Base-by-base conservation (phyloP, 2,797 vertebrate genomes). In the Microctenopoma steveboyesi region DNA sequence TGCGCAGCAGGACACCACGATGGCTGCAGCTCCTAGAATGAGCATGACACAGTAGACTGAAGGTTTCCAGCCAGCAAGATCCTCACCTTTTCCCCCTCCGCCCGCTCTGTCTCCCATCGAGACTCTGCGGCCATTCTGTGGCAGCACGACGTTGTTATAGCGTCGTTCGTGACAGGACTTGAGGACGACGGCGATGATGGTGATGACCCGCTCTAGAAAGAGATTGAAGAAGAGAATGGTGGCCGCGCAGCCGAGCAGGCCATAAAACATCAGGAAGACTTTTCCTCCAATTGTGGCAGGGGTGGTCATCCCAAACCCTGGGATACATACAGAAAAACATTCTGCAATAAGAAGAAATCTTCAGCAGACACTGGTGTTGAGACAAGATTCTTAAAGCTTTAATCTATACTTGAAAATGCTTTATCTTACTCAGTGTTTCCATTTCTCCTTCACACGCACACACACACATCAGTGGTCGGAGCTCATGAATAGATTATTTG, bases 221-320 rank as follows among this genome's bases (percentile, higher is more conserved):
- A 98, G 94, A 91, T 97, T 99, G 89, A 98, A 98, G 92, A 98
- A 98, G 76, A 98, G 85, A 89, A 98, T 97, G 84, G 96, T 97
- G 78, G 96, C 95, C 0, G 97, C 95, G 1, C 97, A 98, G 67
- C 97, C 97, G 1, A 99, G 85, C 50, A 98, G 95, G 55, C 97
- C 97, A 0, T 97, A 98, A 82, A 98, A 96, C 88, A 98, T 98
- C 74, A 98, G 94, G 87, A 98, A 98, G 82, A 96, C 89, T 86
- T 97, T 98, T 3, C 97, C 97, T 54, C 94, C 95, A 0, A 94
- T 89, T 0, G 97, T 99, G 27, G 94, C 95, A 0, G 97, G 97
- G 0, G 97, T 97, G 4, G 96, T 98, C 97, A 98, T 98, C 55
- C 97, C 97, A 74, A 98, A 98, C 27, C 97, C 97, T 98, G 84